These are phyloP conservation scores for Campoletis sonorensis DNA, from an alignment of 1,140 invertebrate genomes.

Conservation along the genomic window DNA sequence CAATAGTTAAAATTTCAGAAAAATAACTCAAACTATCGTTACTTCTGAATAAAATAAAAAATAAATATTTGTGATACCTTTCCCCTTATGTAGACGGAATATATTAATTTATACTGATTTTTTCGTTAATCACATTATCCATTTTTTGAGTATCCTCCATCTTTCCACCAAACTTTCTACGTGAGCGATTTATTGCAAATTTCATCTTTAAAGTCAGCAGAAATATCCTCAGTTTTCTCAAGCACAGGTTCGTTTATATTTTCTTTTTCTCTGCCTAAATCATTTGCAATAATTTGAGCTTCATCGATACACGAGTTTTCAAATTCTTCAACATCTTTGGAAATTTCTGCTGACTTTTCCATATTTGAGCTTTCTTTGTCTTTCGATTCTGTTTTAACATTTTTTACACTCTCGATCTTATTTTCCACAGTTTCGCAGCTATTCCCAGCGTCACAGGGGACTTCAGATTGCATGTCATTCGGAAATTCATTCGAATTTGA, in stretches of 20 bases:
- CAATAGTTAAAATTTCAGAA: no score
- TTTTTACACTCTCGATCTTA: conserved; percentile 7
- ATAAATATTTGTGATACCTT: no score
- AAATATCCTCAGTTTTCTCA: not conserved
- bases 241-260: not conserved
- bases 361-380: not conserved
- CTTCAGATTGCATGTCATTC: not conserved
- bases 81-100: no score
- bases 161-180: not conserved
- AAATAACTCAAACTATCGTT: no score
- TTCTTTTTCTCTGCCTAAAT: no score
- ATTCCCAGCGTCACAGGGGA: not conserved
- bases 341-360: not conserved
- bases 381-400: not conserved
- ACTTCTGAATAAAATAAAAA: no score
- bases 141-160: conserved; percentile 11
- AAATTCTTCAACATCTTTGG: not conserved
- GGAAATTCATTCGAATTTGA: not conserved
- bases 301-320: not conserved
- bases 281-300: not conserved
- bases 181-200: not conserved
- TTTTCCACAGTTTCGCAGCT: not conserved
- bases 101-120: conserved; percentile 33
- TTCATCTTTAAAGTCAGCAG: not conserved
- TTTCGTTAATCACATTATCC: not conserved